Evolutionary conservation across 2,888 invertebrate species (phyloP), one percentile per base, ranked within the genome.

Genomic region (Malthinus seriepunctatus): DNA sequence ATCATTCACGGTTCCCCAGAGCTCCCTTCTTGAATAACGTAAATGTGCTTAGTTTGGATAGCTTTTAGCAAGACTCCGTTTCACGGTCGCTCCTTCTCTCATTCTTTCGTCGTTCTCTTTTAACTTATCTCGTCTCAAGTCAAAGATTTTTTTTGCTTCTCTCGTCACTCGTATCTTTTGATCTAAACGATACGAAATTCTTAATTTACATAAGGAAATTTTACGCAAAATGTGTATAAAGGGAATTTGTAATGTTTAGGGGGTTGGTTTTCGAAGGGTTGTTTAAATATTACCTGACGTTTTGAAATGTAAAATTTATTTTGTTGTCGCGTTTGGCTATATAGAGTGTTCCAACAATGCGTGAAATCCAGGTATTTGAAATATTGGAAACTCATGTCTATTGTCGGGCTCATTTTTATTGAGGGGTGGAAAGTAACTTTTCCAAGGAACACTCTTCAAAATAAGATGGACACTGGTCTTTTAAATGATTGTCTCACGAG

Each of bases 1-100:
- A 52, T 61, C 60, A 52, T 56, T 56, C 53, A 61, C 38, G 48
- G 55, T 46, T 56, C 60, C 60, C 56, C 32, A 37, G 56, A 56
- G 60, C 35, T 56, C 53, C 33, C 59, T 56, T 54, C 55, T 55
- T 55, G 65, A 63, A 65, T 65, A 62, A 63, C 51, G 62, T 51
- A 65, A 64, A 64, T 65, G 65, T 65, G 63, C 63, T 63, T 63
- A 62, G 62, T 56, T 63, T 63, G 60, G 65, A 63, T 62, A 60
- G 59, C 65, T 65, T 63, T 60, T 63, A 63, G 61, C 59, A 62
- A 53, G 63, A 54, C 49, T 56, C 58, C 56, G 60, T 62, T 62
- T 62, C 62, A 62, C 63, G 59, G 56, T 62, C 57, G 61, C 62
- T 51, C 62, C 56, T 61, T 51, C 61, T 23, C 23, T 61, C 60